Evolutionary conservation across 2,888 invertebrate species (phyloP).

Genomic region (Cremastinae sp.): DNA sequence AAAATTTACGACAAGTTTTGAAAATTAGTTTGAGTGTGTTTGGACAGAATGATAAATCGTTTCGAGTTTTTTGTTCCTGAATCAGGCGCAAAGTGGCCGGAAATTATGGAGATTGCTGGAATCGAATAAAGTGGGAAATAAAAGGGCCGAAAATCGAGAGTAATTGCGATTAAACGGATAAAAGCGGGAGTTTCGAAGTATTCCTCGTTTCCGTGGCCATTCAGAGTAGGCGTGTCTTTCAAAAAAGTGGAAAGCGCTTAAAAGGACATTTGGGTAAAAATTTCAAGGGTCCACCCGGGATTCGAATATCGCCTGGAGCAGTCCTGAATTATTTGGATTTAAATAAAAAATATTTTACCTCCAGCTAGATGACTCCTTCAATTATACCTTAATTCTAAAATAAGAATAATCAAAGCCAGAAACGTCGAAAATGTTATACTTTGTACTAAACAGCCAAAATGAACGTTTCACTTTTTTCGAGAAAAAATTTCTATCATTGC

Average conservation of each 20-base stretch:
- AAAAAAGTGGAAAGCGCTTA: conserved; percentile 50
- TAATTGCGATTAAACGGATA: conserved; percentile 23
- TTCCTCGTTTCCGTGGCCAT: conserved; percentile 38
- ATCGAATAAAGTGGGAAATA: conserved; percentile 53
- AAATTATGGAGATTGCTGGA: conserved; percentile 58
- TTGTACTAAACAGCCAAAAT: no score
- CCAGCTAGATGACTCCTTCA: no score
- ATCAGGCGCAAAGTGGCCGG: conserved; percentile 20
- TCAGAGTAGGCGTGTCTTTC: conserved; percentile 49
- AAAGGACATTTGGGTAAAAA: conserved; percentile 60
- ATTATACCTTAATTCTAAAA: no score
- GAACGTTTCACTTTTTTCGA: no score
- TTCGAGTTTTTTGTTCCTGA: conserved; percentile 6
- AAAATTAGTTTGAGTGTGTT: conserved; percentile 29
- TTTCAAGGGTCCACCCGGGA: not conserved
- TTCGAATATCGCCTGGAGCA: not conserved
- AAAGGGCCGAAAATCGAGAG: conserved; percentile 42
- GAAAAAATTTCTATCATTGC: no score
- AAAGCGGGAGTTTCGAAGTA: conserved; percentile 27
- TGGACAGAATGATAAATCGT: conserved; percentile 35
- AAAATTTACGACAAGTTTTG: not conserved
- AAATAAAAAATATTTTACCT: not conserved
- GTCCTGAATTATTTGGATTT: conserved; percentile 21
- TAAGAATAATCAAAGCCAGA: no score
- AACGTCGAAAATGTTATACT: no score